Conservation (phyloP, 2,113 vertebrate genomes). For the Ptyas mucosa region DNA sequence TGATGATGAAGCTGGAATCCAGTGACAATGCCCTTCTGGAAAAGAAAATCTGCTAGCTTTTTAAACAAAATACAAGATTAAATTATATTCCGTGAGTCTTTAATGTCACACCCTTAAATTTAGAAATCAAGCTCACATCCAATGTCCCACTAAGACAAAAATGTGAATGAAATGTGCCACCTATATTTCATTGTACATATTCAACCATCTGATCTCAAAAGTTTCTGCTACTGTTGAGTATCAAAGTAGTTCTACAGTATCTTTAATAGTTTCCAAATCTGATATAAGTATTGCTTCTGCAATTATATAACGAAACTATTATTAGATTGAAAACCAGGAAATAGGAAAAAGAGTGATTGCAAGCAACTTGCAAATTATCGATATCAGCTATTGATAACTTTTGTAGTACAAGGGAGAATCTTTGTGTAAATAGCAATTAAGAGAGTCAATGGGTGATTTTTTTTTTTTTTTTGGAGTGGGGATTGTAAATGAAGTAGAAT, state of each 20-base stretch:
- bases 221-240: constrained; percentile 40
- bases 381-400: neutral
- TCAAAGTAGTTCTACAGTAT: neutral
- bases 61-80: constrained; percentile 85
- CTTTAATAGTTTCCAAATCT: neutral
- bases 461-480: neutral
- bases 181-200: constrained; percentile 17
- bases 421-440: no score
- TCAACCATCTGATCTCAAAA: constrained; percentile 9
- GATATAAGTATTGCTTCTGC: neutral
- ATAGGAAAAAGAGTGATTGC: neutral
- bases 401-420: neutral
- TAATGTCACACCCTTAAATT: constrained; percentile 70
- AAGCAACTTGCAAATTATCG: neutral
- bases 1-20: neutral
- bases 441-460: constrained; percentile 39
- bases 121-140: constrained; percentile 66
- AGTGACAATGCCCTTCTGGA: neutral
- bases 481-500: constrained; percentile 38
- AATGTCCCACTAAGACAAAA: constrained; percentile 52
- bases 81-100: constrained; percentile 79
- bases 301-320: neutral
- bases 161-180: constrained; percentile 6
- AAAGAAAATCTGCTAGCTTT: constrained; percentile 56
- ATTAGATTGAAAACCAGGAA: neutral